Conservation (phyloP, 2,888 invertebrate species). For the Epicampocera succincta region DNA sequence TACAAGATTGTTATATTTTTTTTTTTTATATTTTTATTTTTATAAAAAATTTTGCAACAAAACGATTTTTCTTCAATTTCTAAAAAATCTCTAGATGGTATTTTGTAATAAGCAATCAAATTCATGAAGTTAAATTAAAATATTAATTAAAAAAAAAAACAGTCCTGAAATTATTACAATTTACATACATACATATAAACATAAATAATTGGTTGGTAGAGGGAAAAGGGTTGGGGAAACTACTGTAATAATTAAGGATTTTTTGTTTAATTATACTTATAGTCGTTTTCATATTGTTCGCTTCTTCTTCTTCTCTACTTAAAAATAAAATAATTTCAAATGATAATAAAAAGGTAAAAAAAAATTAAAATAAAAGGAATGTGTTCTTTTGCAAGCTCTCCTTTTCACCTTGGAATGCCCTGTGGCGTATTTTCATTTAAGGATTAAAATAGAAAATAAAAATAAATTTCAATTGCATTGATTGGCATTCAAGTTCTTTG, state of each 20-base stretch:
- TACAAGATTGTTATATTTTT: conserved; percentile 41
- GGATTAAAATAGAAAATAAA: conserved; percentile 31
- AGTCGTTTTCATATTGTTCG: conserved; percentile 5
- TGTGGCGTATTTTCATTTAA: conserved; percentile 63
- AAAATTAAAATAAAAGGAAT: conserved; percentile 56
- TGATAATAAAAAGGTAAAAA: conserved; percentile 72
- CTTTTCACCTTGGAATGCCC: conserved; percentile 1
- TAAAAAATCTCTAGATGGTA: conserved; percentile 37
- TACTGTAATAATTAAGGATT: conserved; percentile 37
- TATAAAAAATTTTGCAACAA: conserved; percentile 58
- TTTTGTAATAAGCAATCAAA: conserved; percentile 32
- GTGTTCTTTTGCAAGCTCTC: conserved; percentile 46
- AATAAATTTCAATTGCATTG: conserved; percentile 73
- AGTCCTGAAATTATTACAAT: conserved; percentile 37
- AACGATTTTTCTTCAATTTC: conserved; percentile 41
- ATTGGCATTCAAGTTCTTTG: conserved; percentile 48
- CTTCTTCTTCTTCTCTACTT: conserved; percentile 35
- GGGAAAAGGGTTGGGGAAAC: conserved; percentile 18
- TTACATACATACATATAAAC: background rate
- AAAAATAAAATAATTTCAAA: conserved; percentile 30
- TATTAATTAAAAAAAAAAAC: conserved; percentile 39
- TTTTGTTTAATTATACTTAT: conserved; percentile 27
- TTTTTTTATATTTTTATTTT: conserved; percentile 44
- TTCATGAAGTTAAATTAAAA: conserved; percentile 47
- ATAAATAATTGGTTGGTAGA: conserved; percentile 37